A percentile compares a stretch with the other conserved stretches of the same genome.
Conservation (phyloP, 2,113 vertebrate species). For the Ictalurus punctatus region DNA sequence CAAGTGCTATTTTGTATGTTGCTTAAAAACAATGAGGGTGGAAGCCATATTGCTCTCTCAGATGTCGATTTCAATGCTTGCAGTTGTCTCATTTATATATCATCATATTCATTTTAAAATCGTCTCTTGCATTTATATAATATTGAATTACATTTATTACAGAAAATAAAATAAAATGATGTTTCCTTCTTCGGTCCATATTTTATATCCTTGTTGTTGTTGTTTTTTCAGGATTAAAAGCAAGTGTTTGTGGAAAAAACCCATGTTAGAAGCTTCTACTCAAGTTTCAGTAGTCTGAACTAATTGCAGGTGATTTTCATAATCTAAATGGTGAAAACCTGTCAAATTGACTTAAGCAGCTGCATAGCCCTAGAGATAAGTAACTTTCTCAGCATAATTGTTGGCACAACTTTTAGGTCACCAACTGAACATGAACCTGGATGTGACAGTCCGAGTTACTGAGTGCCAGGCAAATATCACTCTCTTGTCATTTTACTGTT, state of each 20-base stretch:
- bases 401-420: background rate
- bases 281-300: background rate
- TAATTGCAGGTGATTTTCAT: background rate
- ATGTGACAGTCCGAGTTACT: background rate
- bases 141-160: background rate
- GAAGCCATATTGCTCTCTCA: background rate
- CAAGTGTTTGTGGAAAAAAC: background rate
- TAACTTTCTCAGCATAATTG: background rate
- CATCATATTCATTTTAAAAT: background rate
- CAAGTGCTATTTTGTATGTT: too few species aligned
- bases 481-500: background rate
- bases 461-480: background rate
- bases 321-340: background rate
- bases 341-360: background rate
- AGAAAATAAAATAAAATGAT: background rate
- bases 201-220: background rate
- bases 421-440: background rate
- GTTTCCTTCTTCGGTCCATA: background rate
- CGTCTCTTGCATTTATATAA: background rate
- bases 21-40: background rate
- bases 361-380: background rate
- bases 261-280: too few species aligned
- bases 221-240: background rate
- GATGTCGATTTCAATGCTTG: background rate
- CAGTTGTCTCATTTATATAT: background rate